These are phyloP conservation scores for Dunckerocampus dactyliophorus DNA, from an alignment of 2,113 vertebrate genomes.

Conservation along the genomic window DNA sequence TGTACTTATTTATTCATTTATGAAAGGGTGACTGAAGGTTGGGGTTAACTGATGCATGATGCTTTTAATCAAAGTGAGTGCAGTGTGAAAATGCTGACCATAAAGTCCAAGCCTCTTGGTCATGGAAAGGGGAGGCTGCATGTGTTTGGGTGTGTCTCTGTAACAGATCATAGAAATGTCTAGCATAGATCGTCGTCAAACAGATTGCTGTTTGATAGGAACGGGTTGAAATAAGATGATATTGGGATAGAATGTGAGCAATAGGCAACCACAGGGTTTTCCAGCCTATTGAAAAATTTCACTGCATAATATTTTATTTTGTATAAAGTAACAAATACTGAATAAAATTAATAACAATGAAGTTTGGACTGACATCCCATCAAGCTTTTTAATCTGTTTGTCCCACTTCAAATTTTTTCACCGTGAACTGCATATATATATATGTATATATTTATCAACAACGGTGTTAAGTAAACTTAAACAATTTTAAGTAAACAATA, in stretches of 20 bases:
- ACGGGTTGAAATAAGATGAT: not conserved
- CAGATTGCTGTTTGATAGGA: not conserved
- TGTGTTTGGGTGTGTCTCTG: constrained; percentile 21
- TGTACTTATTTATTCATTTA: constrained; percentile 44
- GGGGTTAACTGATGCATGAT: constrained; percentile 52
- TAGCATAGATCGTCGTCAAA: not conserved
- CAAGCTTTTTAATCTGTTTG: not conserved
- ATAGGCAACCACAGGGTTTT: too few species aligned
- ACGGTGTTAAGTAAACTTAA: not conserved
- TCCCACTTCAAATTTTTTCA: not conserved
- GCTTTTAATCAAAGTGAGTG: constrained; percentile 67
- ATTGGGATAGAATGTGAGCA: not conserved
- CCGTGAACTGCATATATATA: not conserved
- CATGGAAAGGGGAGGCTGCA: constrained; percentile 24
- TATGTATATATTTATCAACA: not conserved
- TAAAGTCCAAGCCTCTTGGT: constrained; percentile 38
- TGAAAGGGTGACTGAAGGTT: constrained; percentile 13
- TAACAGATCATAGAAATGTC: not conserved
- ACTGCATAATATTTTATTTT: not conserved
- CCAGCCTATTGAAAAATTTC: not conserved
- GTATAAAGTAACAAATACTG: not conserved
- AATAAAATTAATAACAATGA: not conserved
- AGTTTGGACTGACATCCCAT: not conserved
- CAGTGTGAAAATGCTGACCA: constrained; percentile 60
- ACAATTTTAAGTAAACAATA: too few species aligned